phyloP scores from a whole-genome alignment of 2,797 vertebrate genomes.

The Falco biarmicus region DNA sequence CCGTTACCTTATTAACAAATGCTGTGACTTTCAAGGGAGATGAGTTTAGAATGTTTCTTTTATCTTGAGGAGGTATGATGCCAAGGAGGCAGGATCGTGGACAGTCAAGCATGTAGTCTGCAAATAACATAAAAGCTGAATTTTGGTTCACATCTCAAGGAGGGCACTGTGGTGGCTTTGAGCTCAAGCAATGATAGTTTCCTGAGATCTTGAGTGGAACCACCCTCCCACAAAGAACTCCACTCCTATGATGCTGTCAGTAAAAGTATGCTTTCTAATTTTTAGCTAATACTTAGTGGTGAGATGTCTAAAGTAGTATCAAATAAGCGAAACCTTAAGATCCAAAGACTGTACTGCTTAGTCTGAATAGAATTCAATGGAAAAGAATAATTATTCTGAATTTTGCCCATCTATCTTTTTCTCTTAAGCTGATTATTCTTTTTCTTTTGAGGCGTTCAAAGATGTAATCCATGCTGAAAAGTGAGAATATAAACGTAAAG shows the following conservation, averaged over 20 bases:
- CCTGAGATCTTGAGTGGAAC: not conserved
- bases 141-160: not conserved
- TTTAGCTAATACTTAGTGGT: not conserved
- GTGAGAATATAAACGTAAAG: not conserved
- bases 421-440: not conserved
- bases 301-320: not conserved
- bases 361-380: not conserved
- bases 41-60: not conserved
- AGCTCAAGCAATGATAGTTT: not conserved
- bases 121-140: not conserved
- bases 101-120: not conserved
- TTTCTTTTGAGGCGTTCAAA: not conserved
- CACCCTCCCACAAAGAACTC: not conserved
- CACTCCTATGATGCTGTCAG: not conserved
- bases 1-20: not conserved
- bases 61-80: not conserved
- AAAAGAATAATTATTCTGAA: not conserved
- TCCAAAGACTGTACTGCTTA: not conserved
- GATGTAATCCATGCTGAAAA: not conserved
- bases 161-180: not conserved
- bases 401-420: not conserved
- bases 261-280: not conserved
- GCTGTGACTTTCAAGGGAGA: not conserved
- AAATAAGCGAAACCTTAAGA: not conserved
- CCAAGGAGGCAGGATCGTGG: not conserved